Percentiles rank a stretch among this genome's conserved stretches.
These are phyloP conservation scores for Exephanes ischioxanthus DNA, from an alignment of 2,888 invertebrate genomes.

Conservation along the genomic window DNA sequence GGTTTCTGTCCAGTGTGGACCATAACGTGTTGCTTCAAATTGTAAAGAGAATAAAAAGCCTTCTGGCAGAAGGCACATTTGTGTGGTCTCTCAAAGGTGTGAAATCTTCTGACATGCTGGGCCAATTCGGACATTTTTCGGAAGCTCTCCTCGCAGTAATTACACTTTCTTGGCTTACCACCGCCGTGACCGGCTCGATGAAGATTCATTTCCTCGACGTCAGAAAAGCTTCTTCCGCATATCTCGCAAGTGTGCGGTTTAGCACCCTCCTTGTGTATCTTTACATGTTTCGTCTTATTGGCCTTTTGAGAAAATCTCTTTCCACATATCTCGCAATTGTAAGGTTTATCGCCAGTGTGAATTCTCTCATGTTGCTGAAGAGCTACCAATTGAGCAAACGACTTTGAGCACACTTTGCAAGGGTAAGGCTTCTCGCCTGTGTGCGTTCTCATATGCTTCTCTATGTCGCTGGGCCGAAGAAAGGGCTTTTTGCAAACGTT, in stretches of 20 bases:
- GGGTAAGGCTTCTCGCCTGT: conserved; percentile 72
- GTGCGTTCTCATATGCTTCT: conserved; percentile 73
- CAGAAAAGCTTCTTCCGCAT: conserved; percentile 72
- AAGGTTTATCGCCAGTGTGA: conserved; percentile 72
- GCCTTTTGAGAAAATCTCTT: conserved; percentile 72
- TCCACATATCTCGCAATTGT: conserved; percentile 71
- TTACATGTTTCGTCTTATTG: conserved; percentile 73
- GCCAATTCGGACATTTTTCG: conserved; percentile 71
- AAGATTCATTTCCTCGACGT: conserved; percentile 70
- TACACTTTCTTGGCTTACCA: conserved; percentile 71
- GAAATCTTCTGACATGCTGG: conserved; percentile 69
- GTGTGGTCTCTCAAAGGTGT: conserved; percentile 73
- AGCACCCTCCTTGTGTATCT: conserved; percentile 73
- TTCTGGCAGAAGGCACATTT: conserved; percentile 72
- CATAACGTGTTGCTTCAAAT: conserved; percentile 74
- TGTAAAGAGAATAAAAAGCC: conserved; percentile 71
- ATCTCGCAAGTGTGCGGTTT: conserved; percentile 71
- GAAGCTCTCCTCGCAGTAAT: conserved; percentile 70
- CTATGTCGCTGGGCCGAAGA: conserved; percentile 72
- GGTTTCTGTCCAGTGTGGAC: conserved; percentile 74
- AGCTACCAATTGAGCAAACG: conserved; percentile 70
- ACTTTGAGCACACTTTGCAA: conserved; percentile 69
- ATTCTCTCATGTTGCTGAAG: conserved; percentile 71
- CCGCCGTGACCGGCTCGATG: conserved; percentile 72
- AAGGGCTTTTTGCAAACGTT: conserved; percentile 72